Evolutionary conservation across 1,140 invertebrate genomes (phyloP), one percentile per base, ranked within the genome.

Genomic region (Drosophila punjabiensis): DNA sequence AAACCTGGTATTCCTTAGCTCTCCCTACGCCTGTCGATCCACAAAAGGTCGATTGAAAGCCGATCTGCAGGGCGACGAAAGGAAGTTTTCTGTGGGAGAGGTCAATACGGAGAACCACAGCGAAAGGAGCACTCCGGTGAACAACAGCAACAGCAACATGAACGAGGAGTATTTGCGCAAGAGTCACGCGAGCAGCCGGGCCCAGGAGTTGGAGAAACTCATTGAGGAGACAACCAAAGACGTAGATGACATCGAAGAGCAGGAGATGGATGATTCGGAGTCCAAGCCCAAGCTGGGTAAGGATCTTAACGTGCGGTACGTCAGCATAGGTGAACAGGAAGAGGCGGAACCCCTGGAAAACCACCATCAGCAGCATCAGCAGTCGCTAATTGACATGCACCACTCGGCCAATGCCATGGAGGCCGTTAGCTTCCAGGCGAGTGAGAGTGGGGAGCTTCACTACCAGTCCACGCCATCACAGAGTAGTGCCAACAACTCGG

Each of bases 151-250:
- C 18, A 65, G 20, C 50, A 86, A 69, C 28, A 87, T 92, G 77
- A 92, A 86, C 58, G 91, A 92, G 13, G 91, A 92, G 53, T 92
- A 85, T 43, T 65, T 75, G 13, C 78, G 85, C 9, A 91, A 89
- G 47, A 48, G 78, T 14, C 82, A 85, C 13, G 62, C 81, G 20
- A 81, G 76, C 43, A 91, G 81, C 18, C 75, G 92, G 20, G 81
- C 89, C 3, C 83, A 83, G 24, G 92, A 92, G 52, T 58, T 93
- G 37, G 92, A 93, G 41, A 93, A 93, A 58, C 71, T 93, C 0
- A 93, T 93, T n/a, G 92, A 93, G 48, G 92, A 93, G 56, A 93
- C 92, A 63, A 93, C 92, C 78, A 93, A 93, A 90, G 92, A 93
- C 76, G 90, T 93, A 37, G 92, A 93, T 9, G 92, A 93, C 55